Evolutionary conservation across 2,797 vertebrate genomes (phyloP).

Genomic region (Glossophaga mutica): DNA sequence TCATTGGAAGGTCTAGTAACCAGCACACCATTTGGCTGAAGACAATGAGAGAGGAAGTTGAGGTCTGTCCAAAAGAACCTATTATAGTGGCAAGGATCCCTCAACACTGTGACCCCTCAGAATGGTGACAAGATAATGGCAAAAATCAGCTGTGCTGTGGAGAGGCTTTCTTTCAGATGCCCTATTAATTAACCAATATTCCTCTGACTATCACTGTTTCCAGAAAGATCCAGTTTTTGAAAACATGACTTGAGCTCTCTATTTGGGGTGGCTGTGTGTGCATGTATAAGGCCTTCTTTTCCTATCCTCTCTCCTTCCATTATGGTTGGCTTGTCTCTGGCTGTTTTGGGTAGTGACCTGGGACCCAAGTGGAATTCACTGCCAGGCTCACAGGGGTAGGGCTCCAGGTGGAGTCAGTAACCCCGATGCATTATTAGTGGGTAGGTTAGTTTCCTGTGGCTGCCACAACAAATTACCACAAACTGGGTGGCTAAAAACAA

Average conservation of each 20-base stretch:
- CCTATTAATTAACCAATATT: constrained; percentile 59
- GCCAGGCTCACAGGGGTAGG: neutral
- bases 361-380: neutral
- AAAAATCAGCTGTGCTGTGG: constrained; percentile 47
- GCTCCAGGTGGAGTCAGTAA: neutral
- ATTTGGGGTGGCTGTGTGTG: neutral
- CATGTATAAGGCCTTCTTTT: neutral
- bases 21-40: constrained; percentile 53
- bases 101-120: constrained; percentile 47
- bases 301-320: neutral
- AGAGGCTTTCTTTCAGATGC: constrained; percentile 46
- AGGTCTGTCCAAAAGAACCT: constrained; percentile 54
- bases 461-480: neutral
- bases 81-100: constrained; percentile 25
- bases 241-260: constrained; percentile 23
- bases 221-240: constrained; percentile 53
- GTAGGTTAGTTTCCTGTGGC: neutral
- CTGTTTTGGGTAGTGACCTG: neutral
- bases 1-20: constrained; percentile 53
- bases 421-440: neutral
- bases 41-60: constrained; percentile 55
- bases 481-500: neutral
- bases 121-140: constrained; percentile 63
- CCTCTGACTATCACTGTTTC: constrained; percentile 60
- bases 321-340: constrained; percentile 6